A percentile compares a stretch with the other conserved stretches of the same genome.
These are phyloP conservation scores for Troides helena DNA, from an alignment of 2,888 invertebrate genomes.

Conservation along the genomic window DNA sequence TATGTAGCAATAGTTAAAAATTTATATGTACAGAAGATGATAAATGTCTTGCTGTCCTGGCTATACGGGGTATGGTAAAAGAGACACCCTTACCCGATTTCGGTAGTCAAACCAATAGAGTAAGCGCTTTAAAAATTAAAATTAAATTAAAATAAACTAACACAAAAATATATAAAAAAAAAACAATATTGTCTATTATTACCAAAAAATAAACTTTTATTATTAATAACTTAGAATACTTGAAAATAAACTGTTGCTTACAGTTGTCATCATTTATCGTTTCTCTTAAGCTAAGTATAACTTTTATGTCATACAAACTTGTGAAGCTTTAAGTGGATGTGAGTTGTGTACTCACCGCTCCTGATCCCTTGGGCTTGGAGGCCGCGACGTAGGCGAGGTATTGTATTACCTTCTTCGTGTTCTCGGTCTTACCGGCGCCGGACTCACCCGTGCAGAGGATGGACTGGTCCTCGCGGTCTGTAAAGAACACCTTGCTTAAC, in stretches of 20 bases:
- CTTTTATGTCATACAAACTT: no score
- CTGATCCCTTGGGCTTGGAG: slow-evolving; percentile 94
- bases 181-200: background rate
- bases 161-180: background rate
- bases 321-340: background rate
- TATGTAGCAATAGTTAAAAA: no score
- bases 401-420: slow-evolving; percentile 99
- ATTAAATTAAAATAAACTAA: background rate
- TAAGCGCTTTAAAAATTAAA: slow-evolving; percentile 48
- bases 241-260: no score
- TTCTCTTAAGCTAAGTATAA: no score
- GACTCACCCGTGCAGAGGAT: slow-evolving; percentile 99
- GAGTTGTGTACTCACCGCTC: slow-evolving; percentile 84
- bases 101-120: slow-evolving; percentile 72
- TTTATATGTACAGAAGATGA: background rate
- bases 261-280: no score
- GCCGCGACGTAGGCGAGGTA: slow-evolving; percentile 99
- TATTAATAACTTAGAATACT: no score
- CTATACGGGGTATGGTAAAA: background rate
- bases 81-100: slow-evolving; percentile 56
- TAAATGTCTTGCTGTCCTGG: slow-evolving; percentile 5
- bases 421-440: slow-evolving; percentile 99
- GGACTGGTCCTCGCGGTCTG: slow-evolving; percentile 99
- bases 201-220: no score
- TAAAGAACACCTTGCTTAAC: slow-evolving; percentile 36